Evolutionary conservation across 1,140 invertebrate genomes (phyloP), one percentile per base, ranked within the genome.

Genomic region (Drosophila saltans): DNA sequence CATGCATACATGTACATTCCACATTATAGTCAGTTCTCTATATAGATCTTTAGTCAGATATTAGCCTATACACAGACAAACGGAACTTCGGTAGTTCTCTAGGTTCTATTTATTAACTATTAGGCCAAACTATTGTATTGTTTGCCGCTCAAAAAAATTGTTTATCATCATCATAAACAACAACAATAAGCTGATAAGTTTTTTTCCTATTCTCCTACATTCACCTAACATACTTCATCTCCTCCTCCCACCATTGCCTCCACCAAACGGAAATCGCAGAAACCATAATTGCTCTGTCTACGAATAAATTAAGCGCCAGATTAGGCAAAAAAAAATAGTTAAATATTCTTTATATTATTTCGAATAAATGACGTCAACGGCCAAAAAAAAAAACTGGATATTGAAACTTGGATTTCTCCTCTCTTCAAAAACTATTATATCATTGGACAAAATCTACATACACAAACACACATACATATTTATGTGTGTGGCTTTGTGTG

Each of bases 351-450:
- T 72, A 72, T 61, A 69, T 71, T 65, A 75, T 52, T 52, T 52
- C 8, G 45, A 52, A 52, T 21, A 65, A 81, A 81, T 85, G 81
- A 85, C 81, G 81, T 85, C 81, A 85, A 81, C 78, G n/a, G 21
- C 26, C 45, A 40, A 11, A 52, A 36, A 52, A 52, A 11, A 52
- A 36, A 52, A 52, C 45, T 52, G 45, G 45, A 52, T 52, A 52
- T 40, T 55, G 64, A 78, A 84, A 84, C 77, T 68, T 72, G 72
- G 26, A 69, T 68, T 75, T 66, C 40, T 71, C 76, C 70, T 65
- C 69, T 16, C 16, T 16, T 16, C 16, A 16, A 6, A 52, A 52
- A 52, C 45, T 52, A 66, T 75, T 60, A 66, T 56, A 68, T 69
- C 59, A 36, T 36, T 36, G 33, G 33, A 36, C 33, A 36, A 36